Evolutionary conservation across 2,888 invertebrate species (phyloP).

Genomic region (Hemistola chrysoprasaria): DNA sequence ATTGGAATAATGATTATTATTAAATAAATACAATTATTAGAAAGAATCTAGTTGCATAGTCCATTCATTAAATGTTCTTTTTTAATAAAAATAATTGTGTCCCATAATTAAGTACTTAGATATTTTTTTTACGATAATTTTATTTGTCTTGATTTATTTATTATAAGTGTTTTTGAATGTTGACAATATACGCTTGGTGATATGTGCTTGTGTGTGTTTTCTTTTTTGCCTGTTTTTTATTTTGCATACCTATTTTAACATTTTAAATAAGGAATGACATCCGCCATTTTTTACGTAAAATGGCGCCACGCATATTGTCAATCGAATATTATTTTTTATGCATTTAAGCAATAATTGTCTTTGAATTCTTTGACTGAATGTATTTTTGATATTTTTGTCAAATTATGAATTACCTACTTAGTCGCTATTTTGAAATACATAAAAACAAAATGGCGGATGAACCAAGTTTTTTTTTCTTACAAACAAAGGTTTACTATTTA

Average conservation of each 20-base stretch:
- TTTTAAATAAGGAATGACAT: too few species aligned
- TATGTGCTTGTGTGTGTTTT: conserved; percentile 61
- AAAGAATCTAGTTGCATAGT: not conserved
- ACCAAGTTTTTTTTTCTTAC: too few species aligned
- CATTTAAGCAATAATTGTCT: not conserved
- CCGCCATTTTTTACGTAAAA: not conserved
- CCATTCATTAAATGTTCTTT: not conserved
- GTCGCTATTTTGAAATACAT: too few species aligned
- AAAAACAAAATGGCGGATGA: too few species aligned
- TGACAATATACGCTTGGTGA: conserved; percentile 77
- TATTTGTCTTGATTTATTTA: conserved; percentile 50
- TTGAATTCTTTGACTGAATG: too few species aligned
- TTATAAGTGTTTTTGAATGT: conserved; percentile 65
- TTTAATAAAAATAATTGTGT: too few species aligned
- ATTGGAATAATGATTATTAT: too few species aligned
- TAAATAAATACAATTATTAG: too few species aligned
- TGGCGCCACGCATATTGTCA: not conserved
- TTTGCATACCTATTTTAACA: conserved; percentile 3
- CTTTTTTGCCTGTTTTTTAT: conserved; percentile 38
- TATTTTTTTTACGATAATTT: conserved; percentile 5
- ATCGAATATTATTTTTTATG: too few species aligned
- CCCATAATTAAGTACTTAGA: conserved; percentile 4
- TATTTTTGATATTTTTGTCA: too few species aligned
- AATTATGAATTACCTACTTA: too few species aligned
- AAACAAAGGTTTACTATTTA: too few species aligned